Percentiles rank a stretch among this genome's conserved stretches.
Conservation (phyloP, 2,888 invertebrate species). For the Chrysolina americana region DNA sequence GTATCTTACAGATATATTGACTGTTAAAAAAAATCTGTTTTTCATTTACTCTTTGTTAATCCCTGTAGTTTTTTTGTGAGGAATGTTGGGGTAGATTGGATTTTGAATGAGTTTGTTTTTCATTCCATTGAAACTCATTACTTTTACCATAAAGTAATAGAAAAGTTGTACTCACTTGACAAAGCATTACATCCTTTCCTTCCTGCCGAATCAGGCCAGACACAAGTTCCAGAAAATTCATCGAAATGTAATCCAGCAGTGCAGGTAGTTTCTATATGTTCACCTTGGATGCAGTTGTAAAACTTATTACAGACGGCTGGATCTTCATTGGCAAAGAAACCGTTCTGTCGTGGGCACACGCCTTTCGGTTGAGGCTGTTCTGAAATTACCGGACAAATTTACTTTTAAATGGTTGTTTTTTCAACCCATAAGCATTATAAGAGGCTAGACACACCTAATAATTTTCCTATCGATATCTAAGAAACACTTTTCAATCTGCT, state of each 20-base stretch:
- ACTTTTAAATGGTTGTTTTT: background rate
- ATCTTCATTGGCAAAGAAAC: conserved; percentile 93
- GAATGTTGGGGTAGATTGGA: too few relatives aligned
- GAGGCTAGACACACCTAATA: too few relatives aligned
- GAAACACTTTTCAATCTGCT: too few relatives aligned
- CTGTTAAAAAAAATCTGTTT: too few relatives aligned
- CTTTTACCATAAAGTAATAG: too few relatives aligned
- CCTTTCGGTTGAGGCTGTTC: conserved; percentile 82
- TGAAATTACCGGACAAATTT: conserved; percentile 65
- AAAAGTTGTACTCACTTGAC: conserved; percentile 64
- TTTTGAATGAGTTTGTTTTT: background rate
- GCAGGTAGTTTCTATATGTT: conserved; percentile 83
- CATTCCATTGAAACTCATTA: background rate
- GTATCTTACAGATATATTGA: too few relatives aligned
- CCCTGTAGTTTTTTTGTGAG: too few relatives aligned
- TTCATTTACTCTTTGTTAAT: too few relatives aligned
- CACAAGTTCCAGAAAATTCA: conserved; percentile 90
- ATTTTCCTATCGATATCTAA: too few relatives aligned
- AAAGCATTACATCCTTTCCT: conserved; percentile 79
- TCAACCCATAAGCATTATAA: background rate
- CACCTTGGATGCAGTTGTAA: conserved; percentile 92
- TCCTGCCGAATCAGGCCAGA: conserved; percentile 88
- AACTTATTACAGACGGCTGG: conserved; percentile 86
- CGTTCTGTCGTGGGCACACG: conserved; percentile 88
- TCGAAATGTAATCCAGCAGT: conserved; percentile 93